Evolutionary conservation across 2,113 vertebrate species (phyloP).

Genomic region (Phrynosoma blainvillii): DNA sequence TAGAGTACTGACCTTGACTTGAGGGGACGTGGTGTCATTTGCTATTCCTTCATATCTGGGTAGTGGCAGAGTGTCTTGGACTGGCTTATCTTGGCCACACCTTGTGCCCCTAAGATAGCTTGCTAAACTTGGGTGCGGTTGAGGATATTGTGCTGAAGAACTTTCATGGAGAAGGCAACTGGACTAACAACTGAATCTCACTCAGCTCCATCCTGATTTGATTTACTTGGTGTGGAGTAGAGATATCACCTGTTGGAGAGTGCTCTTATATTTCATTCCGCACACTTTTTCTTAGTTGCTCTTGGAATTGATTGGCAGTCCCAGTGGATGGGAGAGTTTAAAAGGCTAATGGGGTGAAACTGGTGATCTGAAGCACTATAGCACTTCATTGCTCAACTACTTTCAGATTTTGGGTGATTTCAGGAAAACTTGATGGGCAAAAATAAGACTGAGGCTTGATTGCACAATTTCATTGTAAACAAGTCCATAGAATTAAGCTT

Average conservation of each 20-base stretch:
- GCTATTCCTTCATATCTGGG: no score
- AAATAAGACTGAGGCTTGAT: background rate
- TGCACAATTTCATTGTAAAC: background rate
- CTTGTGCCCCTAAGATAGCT: no score
- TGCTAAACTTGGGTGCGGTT: no score
- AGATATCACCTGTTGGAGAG: background rate
- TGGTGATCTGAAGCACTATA: conserved; percentile 7
- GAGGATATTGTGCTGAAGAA: no score
- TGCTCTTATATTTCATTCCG: conserved; percentile 16
- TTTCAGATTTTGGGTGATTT: background rate
- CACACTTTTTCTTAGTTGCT: conserved; percentile 15
- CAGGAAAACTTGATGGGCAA: background rate
- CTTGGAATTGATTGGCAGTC: conserved; percentile 22
- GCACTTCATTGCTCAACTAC: background rate
- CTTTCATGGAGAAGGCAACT: no score
- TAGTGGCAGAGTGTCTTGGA: no score
- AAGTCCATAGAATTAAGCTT: background rate
- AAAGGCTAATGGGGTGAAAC: conserved; percentile 8
- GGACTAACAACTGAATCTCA: no score
- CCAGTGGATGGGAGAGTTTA: background rate
- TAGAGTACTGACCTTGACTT: no score
- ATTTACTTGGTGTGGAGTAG: background rate
- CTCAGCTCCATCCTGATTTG: conserved; percentile 5
- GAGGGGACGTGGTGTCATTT: no score
- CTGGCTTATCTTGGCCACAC: no score